Evolutionary conservation across 2,797 vertebrate genomes (phyloP).

Genomic region (Holocentrus rufus): DNA sequence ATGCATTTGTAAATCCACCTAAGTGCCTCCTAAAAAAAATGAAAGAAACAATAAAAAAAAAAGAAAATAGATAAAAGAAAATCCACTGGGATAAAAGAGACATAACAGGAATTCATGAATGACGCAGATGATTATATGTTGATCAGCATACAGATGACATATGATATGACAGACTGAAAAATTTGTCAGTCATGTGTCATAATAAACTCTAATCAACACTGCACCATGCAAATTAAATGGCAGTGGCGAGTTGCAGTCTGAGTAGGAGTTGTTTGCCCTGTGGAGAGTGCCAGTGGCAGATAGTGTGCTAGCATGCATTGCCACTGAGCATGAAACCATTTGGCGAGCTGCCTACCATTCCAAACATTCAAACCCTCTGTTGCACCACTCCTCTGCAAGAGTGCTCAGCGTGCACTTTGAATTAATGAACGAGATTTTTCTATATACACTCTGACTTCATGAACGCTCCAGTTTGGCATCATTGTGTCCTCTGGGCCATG

Average conservation of each 20-base stretch:
- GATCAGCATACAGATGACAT: slow-evolving; percentile 41
- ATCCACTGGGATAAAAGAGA: slow-evolving; percentile 16
- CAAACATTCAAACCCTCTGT: slow-evolving; percentile 70
- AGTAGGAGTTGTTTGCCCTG: slow-evolving; percentile 66
- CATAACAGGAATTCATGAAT: not conserved
- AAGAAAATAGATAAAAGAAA: slow-evolving; percentile 34
- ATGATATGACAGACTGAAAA: slow-evolving; percentile 54
- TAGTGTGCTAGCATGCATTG: slow-evolving; percentile 51
- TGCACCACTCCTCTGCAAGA: slow-evolving; percentile 62
- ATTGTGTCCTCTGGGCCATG: slow-evolving; percentile 9
- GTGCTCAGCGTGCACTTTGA: slow-evolving; percentile 70
- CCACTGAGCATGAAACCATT: slow-evolving; percentile 73
- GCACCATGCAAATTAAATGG: slow-evolving; percentile 68
- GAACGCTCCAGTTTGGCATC: slow-evolving; percentile 54
- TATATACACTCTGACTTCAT: slow-evolving; percentile 61
- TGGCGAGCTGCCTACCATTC: slow-evolving; percentile 71
- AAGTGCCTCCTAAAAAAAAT: slow-evolving; percentile 34
- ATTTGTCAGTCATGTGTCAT: slow-evolving; percentile 34
- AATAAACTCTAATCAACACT: slow-evolving; percentile 41
- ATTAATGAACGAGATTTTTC: slow-evolving; percentile 71
- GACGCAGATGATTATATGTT: slow-evolving; percentile 23
- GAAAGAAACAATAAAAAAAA: slow-evolving; percentile 20
- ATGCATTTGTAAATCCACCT: slow-evolving; percentile 55
- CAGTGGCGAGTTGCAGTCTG: slow-evolving; percentile 65
- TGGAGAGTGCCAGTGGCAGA: slow-evolving; percentile 68